Evolutionary conservation across 1,140 invertebrate genomes (phyloP).

Genomic region (Eriosoma lanigerum): DNA sequence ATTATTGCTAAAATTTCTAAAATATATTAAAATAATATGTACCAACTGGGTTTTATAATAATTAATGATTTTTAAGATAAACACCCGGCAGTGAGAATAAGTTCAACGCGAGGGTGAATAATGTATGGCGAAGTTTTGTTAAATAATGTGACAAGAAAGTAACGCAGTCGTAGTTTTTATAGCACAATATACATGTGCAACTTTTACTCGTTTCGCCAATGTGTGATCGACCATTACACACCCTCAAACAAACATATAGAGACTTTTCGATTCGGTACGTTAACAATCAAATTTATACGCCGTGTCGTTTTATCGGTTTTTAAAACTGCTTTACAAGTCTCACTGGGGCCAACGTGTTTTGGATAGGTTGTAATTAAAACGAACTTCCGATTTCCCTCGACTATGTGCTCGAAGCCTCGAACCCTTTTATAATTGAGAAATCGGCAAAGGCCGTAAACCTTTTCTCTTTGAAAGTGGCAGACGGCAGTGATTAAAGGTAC

Average conservation of each 20-base stretch:
- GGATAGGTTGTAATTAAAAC: slow-evolving; percentile 44
- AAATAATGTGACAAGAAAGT: slow-evolving; percentile 32
- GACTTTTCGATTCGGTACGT: slow-evolving; percentile 45
- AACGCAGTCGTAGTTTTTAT: slow-evolving; percentile 40
- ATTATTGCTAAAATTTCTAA: no score
- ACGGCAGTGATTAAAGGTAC: slow-evolving; percentile 5
- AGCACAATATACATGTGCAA: not conserved
- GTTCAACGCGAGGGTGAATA: no score
- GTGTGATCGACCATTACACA: slow-evolving; percentile 23
- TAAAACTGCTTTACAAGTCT: slow-evolving; percentile 50
- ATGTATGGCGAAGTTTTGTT: slow-evolving; percentile 14
- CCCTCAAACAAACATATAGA: not conserved
- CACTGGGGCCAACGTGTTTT: not conserved
- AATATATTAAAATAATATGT: no score
- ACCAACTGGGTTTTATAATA: no score
- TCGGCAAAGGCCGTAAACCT: not conserved
- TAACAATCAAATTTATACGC: slow-evolving; percentile 49
- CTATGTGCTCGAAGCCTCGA: not conserved
- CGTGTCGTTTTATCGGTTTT: slow-evolving; percentile 50
- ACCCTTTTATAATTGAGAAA: slow-evolving; percentile 43
- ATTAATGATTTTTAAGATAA: no score
- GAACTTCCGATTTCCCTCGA: slow-evolving; percentile 37
- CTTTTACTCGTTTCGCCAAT: slow-evolving; percentile 19
- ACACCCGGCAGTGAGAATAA: no score
- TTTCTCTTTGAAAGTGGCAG: not conserved